Base-by-base conservation (phyloP, 1,140 invertebrate genomes). In the Zaprionus inermis region DNA sequence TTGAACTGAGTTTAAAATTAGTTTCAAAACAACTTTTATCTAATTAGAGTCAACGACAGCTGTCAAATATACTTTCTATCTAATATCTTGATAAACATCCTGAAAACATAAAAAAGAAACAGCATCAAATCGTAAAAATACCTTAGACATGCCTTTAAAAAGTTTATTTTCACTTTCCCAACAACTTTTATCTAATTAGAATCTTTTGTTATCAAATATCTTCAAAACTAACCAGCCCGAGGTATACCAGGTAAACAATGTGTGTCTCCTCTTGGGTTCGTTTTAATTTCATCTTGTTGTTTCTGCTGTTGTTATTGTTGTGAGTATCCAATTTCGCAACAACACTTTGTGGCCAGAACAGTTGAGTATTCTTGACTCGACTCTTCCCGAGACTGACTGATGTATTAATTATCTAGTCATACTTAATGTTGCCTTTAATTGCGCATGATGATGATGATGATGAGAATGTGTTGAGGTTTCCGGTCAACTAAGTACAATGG, bases 341-440 rank as follows among this genome's bases (percentile, higher is more conserved):
- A 49, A 49, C 18, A 49, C 18, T 49, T 49, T 49, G 44, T 49
- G 44, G 44, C 44, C 44, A 49, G 11, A 18, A 49, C 10, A 22
- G 44, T 49, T 22, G 18, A 49, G 44, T 2, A 10, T 11, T 22
- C 44, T 20, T 5, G 44, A 7, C n/a, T 16, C n/a, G 44, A 22
- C 10, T 49, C 44, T 12, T 18, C 41, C 44, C 9, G 32, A 30
- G 14, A 3, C 38, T 49, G 22, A 18, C 28, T 56, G 52, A 73
- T 56, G 65, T 46, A 61, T 73, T 69, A 69, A 73, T 73, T 73
- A 73, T 72, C 36, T 59, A 54, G 56, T n/a, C 70, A 38, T 49
- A 56, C 56, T 56, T 73, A 69, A 73, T 69, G 65, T 69, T 46
- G 38, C 51, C 51, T 49, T 56, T 73, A 69, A 73, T 56, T 73